Evolutionary conservation across 2,113 vertebrate species (phyloP).

Genomic region (Eretmochelys imbricata): DNA sequence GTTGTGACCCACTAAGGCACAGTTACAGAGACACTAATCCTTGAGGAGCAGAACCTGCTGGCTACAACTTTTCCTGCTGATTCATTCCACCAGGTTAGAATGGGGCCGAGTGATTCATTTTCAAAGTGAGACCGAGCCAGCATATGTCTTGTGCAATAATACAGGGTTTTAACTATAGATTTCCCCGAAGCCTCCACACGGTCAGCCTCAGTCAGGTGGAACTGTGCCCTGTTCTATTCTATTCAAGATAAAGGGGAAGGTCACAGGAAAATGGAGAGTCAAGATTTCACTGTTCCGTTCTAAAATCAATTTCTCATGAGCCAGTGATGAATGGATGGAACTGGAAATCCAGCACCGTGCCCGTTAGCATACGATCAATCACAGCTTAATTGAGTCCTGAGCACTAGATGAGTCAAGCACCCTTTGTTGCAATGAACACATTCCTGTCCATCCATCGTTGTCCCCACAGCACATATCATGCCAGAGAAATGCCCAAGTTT

Average conservation of each 20-base stretch:
- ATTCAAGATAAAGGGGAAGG: not conserved
- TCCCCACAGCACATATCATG: rapidly evolving
- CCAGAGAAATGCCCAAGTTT: not conserved
- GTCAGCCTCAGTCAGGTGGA: not conserved
- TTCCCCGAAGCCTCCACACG: not conserved
- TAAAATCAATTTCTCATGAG: not conserved
- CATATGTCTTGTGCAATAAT: not conserved
- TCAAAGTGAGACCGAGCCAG: rapidly evolving
- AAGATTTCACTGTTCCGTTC: not conserved
- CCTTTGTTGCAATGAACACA: not conserved
- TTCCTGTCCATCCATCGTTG: not conserved
- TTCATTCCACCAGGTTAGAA: not conserved
- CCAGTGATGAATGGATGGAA: not conserved
- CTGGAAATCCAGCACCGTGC: not conserved
- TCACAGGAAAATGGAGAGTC: not conserved
- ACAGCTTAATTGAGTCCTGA: not conserved
- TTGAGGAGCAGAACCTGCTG: not conserved
- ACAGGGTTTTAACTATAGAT: not conserved
- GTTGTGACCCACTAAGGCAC: too few species aligned
- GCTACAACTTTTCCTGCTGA: conserved; percentile 40
- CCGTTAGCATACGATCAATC: not conserved
- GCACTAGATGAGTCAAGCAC: not conserved
- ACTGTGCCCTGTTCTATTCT: not conserved
- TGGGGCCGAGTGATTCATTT: not conserved
- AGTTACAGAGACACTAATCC: not conserved